Conservation (phyloP, 2,888 invertebrate species). For the Thymelicus acteon region DNA sequence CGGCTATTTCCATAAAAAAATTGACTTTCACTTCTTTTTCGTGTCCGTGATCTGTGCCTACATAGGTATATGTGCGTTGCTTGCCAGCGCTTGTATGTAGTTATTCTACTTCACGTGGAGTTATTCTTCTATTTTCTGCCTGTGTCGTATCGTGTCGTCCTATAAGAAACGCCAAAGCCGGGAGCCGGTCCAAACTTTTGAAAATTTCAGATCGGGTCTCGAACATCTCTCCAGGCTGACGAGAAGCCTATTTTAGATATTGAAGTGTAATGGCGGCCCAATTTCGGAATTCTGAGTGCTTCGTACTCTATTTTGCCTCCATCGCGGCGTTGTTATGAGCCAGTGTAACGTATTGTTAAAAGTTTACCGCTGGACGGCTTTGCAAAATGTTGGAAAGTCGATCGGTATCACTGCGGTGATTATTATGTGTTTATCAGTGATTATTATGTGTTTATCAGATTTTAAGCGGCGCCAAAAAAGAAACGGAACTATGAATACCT, state of each 20-base stretch:
- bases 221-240: constrained; percentile 55
- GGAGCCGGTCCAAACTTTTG: constrained; percentile 56
- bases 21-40: too few species aligned
- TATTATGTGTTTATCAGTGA: neutral
- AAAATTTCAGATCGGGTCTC: constrained; percentile 60
- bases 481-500: neutral
- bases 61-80: too few species aligned
- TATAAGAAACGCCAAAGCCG: constrained; percentile 45
- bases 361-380: constrained; percentile 23
- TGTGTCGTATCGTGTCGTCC: too few species aligned
- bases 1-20: too few species aligned
- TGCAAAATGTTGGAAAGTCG: constrained; percentile 15
- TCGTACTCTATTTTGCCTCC: constrained; percentile 26
- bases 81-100: too few species aligned
- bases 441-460: neutral
- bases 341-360: constrained; percentile 32
- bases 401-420: constrained; percentile 10
- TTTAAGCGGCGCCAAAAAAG: neutral
- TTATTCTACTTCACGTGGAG: too few species aligned
- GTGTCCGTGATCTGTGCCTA: too few species aligned
- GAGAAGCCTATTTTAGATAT: constrained; percentile 65
- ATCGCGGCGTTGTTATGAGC: constrained; percentile 20
- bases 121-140: too few species aligned
- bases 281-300: constrained; percentile 46
- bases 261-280: constrained; percentile 51